phyloP scores from a whole-genome alignment of 1,140 invertebrate genomes.

The Trichomalopsis sarcophagae region DNA sequence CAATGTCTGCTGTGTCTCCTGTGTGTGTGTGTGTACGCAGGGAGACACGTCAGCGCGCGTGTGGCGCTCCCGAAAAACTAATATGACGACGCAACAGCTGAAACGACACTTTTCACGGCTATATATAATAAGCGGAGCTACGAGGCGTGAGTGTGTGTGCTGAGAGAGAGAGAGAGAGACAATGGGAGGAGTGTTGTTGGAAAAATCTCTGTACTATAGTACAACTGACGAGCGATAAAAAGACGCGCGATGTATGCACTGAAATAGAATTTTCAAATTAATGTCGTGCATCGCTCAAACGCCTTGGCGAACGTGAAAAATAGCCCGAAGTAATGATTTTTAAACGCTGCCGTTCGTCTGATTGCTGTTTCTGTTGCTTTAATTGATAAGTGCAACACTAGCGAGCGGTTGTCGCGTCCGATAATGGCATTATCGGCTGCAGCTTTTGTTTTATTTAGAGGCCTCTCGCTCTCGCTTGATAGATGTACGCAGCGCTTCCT shows the following conservation, averaged over 20 bases:
- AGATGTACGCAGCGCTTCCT: background rate
- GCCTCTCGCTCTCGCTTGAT: background rate
- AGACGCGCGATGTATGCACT: background rate
- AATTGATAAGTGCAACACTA: background rate
- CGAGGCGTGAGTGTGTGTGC: too few relatives aligned
- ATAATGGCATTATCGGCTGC: background rate
- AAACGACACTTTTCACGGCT: slow-evolving; percentile 25
- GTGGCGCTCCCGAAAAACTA: slow-evolving; percentile 42
- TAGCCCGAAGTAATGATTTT: background rate
- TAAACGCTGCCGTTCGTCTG: background rate
- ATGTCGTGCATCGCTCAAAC: too few relatives aligned
- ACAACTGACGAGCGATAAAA: background rate
- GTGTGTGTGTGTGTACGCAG: background rate
- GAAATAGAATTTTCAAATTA: background rate
- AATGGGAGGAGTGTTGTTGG: background rate
- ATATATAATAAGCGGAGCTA: background rate
- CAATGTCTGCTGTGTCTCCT: background rate
- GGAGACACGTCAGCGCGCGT: slow-evolving; percentile 10
- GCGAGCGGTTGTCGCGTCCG: background rate
- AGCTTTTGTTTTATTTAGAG: slow-evolving; percentile 4
- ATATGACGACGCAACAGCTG: slow-evolving; percentile 47
- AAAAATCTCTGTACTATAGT: too few relatives aligned
- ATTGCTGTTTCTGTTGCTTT: background rate
- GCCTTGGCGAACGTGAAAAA: too few relatives aligned
- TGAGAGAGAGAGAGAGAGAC: background rate